A percentile compares a stretch with the other conserved stretches of the same genome.
These are phyloP conservation scores for Taenioides sp. DNA, from an alignment of 2,797 vertebrate genomes.

Conservation along the genomic window DNA sequence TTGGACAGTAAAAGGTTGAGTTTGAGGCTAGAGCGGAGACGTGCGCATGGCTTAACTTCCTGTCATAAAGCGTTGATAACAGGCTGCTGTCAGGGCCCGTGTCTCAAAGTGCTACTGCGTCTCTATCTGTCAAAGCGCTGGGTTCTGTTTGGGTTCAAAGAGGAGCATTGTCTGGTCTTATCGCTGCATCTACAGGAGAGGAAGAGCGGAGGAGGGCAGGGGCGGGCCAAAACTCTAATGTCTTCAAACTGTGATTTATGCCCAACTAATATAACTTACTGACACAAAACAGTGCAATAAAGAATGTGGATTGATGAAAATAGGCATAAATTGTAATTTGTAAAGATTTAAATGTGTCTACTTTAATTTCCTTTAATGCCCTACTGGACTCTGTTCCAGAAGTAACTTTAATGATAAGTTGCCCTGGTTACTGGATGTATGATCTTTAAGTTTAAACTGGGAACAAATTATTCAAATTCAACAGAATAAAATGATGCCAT, in stretches of 20 bases:
- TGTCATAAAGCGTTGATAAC: conserved; percentile 69
- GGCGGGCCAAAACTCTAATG: conserved; percentile 49
- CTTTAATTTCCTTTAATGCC: too few species aligned
- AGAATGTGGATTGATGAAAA: conserved; percentile 18
- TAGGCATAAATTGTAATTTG: background rate
- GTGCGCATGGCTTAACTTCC: conserved; percentile 68
- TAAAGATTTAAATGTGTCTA: too few species aligned
- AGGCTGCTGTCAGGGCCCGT: conserved; percentile 40
- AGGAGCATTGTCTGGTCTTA: conserved; percentile 71
- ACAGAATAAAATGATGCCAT: too few species aligned
- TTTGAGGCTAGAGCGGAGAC: conserved; percentile 49
- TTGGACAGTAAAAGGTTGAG: conserved; percentile 50
- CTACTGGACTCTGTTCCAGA: too few species aligned
- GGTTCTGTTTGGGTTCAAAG: conserved; percentile 57
- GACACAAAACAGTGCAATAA: conserved; percentile 29
- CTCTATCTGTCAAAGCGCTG: conserved; percentile 47
- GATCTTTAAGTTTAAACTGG: too few species aligned
- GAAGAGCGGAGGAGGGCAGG: conserved; percentile 18
- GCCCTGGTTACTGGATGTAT: too few species aligned
- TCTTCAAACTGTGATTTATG: conserved; percentile 63
- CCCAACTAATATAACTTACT: conserved; percentile 42
- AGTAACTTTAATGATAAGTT: too few species aligned
- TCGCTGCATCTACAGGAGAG: conserved; percentile 63
- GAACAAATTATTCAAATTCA: too few species aligned
- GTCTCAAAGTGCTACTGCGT: conserved; percentile 31